phyloP scores from a whole-genome alignment of 1,140 invertebrate genomes.

The Drosophila cardini region DNA sequence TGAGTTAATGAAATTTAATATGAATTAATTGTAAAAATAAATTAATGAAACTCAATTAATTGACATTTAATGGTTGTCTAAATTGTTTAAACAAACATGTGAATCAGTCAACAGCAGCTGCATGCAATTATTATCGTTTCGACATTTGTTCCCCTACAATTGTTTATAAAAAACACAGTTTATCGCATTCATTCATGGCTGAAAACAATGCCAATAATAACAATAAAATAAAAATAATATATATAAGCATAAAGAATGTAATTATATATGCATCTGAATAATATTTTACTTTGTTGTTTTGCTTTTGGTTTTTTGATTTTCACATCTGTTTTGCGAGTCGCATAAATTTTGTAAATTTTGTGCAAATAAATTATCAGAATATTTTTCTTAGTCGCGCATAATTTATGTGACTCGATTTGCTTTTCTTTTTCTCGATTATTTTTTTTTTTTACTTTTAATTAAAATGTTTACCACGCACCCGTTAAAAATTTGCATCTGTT shows the following conservation, averaged over 20 bases:
- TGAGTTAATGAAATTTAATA: background rate
- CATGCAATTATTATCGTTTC: constrained; percentile 1
- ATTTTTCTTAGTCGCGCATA: constrained; percentile 31
- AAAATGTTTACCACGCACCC: constrained; percentile 35
- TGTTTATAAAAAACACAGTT: background rate
- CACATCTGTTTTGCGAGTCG: constrained; percentile 32
- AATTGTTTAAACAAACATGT: background rate
- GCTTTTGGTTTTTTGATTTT: constrained; percentile 30
- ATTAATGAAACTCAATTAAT: too few species aligned
- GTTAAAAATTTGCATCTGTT: constrained; percentile 33
- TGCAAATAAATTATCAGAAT: constrained; percentile 56
- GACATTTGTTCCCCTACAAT: background rate
- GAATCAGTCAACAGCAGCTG: background rate
- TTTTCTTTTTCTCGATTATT: constrained; percentile 14
- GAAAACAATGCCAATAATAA: constrained; percentile 29
- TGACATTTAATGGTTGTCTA: background rate
- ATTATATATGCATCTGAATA: constrained; percentile 39
- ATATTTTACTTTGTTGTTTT: constrained; percentile 27
- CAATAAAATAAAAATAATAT: constrained; percentile 5
- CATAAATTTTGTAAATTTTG: constrained; percentile 48
- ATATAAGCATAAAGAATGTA: constrained; percentile 10
- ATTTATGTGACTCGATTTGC: constrained; percentile 33
- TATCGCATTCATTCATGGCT: constrained; percentile 14
- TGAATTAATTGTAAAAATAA: background rate
- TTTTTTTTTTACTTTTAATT: constrained; percentile 35